These are phyloP conservation scores for Urophycis tenuis DNA, from an alignment of 2,797 vertebrate species.

Conservation along the genomic window DNA sequence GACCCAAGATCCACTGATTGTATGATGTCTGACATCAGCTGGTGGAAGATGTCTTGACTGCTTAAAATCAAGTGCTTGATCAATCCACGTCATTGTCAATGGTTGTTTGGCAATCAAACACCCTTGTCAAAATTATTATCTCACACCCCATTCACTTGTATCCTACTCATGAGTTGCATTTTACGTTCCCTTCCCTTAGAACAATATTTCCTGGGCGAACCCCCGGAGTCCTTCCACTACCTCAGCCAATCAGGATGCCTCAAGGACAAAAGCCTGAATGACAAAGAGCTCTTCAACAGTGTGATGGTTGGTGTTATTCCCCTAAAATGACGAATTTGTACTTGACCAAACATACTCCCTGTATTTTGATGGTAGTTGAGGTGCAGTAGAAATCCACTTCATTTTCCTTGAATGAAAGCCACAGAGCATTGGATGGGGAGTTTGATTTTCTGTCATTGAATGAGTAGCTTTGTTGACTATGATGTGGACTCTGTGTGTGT, in stretches of 20 bases:
- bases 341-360: background rate
- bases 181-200: constrained; percentile 43
- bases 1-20: background rate
- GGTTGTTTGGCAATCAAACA: background rate
- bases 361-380: background rate
- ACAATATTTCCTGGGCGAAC: constrained; percentile 77
- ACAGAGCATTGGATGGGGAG: background rate
- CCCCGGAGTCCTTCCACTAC: constrained; percentile 76
- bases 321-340: background rate
- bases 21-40: background rate
- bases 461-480: background rate
- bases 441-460: background rate
- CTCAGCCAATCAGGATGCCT: constrained; percentile 84
- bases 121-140: background rate
- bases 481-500: constrained; percentile 13
- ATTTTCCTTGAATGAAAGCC: background rate
- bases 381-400: background rate
- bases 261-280: constrained; percentile 81
- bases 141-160: background rate
- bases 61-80: background rate
- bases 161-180: background rate
- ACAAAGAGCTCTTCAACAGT: constrained; percentile 79
- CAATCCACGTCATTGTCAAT: background rate
- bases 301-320: constrained; percentile 76
- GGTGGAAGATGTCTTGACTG: background rate